These are phyloP conservation scores for Lophius piscatorius DNA, from an alignment of 2,113 vertebrate genomes.

Conservation along the genomic window DNA sequence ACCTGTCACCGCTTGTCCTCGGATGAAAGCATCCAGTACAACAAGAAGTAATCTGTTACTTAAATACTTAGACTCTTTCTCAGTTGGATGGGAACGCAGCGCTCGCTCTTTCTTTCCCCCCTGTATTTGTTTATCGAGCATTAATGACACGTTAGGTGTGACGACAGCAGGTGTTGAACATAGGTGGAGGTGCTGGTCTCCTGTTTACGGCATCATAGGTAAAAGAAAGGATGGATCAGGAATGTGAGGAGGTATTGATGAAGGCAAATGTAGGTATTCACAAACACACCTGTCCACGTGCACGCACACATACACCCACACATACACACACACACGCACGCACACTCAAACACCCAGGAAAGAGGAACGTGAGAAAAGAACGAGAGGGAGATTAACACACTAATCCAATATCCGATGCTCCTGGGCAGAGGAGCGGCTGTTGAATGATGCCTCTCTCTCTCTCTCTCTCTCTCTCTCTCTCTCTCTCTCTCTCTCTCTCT, in stretches of 20 bases:
- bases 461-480: slow-evolving; percentile 1
- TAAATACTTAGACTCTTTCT: not conserved
- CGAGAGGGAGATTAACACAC: slow-evolving; percentile 65
- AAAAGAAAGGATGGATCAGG: slow-evolving; percentile 12
- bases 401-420: slow-evolving; percentile 75
- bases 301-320: slow-evolving; percentile 15
- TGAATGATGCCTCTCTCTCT: slow-evolving; percentile 54
- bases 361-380: slow-evolving; percentile 63
- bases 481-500: slow-evolving; percentile 7
- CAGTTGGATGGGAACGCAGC: not conserved
- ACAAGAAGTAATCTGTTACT: not conserved
- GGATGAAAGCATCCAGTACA: not conserved
- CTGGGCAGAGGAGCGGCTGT: slow-evolving; percentile 56
- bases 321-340: slow-evolving; percentile 27
- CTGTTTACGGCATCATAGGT: slow-evolving; percentile 5
- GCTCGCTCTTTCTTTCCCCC: not conserved
- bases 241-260: slow-evolving; percentile 7
- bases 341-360: slow-evolving; percentile 19
- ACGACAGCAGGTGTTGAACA: not conserved
- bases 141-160: slow-evolving; percentile 2
- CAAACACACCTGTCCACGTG: slow-evolving; percentile 6
- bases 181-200: not conserved
- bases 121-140: not conserved
- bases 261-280: slow-evolving; percentile 9
- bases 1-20: too few species aligned